Percentiles rank a stretch among this genome's conserved stretches.
Evolutionary conservation across 2,797 vertebrate species (phyloP).

Genomic region (Emydoidea blandingii): DNA sequence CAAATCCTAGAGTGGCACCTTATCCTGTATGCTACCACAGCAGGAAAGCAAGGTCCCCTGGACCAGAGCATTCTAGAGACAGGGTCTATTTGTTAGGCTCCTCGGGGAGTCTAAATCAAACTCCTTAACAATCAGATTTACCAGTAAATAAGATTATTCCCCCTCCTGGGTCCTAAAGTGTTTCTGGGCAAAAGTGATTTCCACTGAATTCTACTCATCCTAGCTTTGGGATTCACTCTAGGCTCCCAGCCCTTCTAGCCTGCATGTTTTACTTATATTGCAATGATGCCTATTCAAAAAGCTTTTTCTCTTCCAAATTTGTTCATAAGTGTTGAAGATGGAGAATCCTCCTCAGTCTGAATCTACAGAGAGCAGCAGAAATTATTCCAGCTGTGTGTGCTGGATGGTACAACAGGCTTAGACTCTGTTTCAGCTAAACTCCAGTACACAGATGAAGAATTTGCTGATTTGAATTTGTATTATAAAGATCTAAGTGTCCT

Average conservation of each 20-base stretch:
- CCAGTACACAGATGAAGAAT: not conserved
- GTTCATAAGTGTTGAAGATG: not conserved
- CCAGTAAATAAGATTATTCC: not conserved
- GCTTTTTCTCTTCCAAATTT: not conserved
- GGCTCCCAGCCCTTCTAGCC: not conserved
- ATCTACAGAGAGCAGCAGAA: not conserved
- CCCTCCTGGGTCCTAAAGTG: not conserved
- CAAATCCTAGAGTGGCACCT: not conserved
- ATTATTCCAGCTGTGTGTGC: not conserved
- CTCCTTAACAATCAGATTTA: not conserved
- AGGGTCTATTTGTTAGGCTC: not conserved
- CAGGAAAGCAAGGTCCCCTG: not conserved
- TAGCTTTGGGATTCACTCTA: not conserved
- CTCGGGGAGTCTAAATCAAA: rapidly evolving
- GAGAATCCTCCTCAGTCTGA: not conserved
- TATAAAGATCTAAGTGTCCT: constrained; percentile 29
- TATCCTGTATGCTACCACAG: not conserved
- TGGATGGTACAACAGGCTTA: not conserved
- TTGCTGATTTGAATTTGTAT: not conserved
- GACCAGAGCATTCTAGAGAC: not conserved
- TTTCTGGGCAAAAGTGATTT: not conserved
- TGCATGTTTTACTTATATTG: not conserved
- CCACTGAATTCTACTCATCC: not conserved
- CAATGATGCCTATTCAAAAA: not conserved
- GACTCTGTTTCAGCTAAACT: not conserved